Evolutionary conservation across 2,888 invertebrate genomes (phyloP), one percentile per base, ranked within the genome.

Genomic region (Eupithecia centaureata): DNA sequence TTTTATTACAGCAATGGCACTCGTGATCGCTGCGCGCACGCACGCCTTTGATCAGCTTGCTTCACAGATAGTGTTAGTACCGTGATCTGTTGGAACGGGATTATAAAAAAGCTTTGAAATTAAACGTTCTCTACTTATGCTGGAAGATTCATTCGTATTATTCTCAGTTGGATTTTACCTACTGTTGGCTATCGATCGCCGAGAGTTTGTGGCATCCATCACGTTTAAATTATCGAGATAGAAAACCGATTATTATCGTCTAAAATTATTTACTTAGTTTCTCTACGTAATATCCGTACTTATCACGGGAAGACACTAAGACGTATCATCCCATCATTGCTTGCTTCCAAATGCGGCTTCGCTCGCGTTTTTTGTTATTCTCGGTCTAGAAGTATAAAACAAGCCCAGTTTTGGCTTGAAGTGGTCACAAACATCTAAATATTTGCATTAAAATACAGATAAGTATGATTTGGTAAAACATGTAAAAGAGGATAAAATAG

Each of bases 1-100:
- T 90, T 90, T 88, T 87, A 91, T 91, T 89, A 89, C 86, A 79
- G 82, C 86, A 86, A 87, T 88, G 85, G 85, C 82, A 85, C 83
- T 86, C 82, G 82, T 83, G 84, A 86, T 86, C 82, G 77, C 67
- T 82, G 82, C 83, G 85, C 86, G 85, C 82, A 83, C 85, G 83
- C 83, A 77, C 78, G 76, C 80, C 86, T 89, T 89, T 89, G 88
- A 90, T 89, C 86, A 51, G 12, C 35, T 56, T 22, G 52, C 33
- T n/a, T 18, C 30, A 28, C 27, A 52, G 38, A 38, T 8, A 60
- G 28, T 30, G 18, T 51, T 22, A 52, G 30, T 57, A 57, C 32
- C 32, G 18, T 57, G 8, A 18, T 22, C 10, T 42, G 42, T 22
- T 12, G 10, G 12, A 47, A 47, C 4, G 47, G 47, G 22, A 47